A percentile compares a stretch with the other conserved stretches of the same genome.
Conservation (phyloP, 2,113 vertebrate species). For the Gallinago paraguaiae region DNA sequence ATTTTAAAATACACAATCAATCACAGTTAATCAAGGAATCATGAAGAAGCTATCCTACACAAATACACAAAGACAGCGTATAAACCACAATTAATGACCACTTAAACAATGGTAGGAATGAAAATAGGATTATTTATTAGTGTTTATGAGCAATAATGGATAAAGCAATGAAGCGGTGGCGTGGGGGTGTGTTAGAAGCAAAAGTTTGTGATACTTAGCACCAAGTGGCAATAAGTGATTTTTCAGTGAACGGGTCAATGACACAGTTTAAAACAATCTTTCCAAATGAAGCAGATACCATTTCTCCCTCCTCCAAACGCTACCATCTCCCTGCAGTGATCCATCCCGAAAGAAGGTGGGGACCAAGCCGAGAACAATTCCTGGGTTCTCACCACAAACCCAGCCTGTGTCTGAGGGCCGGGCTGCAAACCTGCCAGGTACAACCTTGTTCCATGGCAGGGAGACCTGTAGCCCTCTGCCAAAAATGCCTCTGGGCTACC, state of each 20-base stretch:
- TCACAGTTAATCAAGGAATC: slow-evolving; percentile 65
- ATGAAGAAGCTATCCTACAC: slow-evolving; percentile 49
- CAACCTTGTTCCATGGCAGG: not conserved
- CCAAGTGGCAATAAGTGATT: not conserved
- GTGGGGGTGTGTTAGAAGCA: not conserved
- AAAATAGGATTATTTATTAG: slow-evolving; percentile 63
- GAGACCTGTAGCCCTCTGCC: not conserved
- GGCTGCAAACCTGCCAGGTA: not conserved
- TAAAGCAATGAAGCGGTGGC: slow-evolving; percentile 25
- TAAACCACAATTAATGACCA: slow-evolving; percentile 68
- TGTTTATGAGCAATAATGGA: slow-evolving; percentile 29
- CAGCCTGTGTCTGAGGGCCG: not conserved
- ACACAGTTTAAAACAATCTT: not conserved
- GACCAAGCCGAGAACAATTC: not conserved
- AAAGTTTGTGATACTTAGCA: not conserved
- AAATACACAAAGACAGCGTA: slow-evolving; percentile 53
- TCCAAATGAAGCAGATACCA: not conserved
- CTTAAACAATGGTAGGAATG: slow-evolving; percentile 43
- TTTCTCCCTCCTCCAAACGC: not conserved
- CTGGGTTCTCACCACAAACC: not conserved
- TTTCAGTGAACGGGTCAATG: not conserved
- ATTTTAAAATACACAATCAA: slow-evolving; percentile 55
- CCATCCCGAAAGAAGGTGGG: not conserved
- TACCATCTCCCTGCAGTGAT: fast-evolving
- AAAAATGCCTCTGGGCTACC: not conserved